phyloP scores from a whole-genome alignment of 2,888 invertebrate species.

The Xestia c-nigrum region DNA sequence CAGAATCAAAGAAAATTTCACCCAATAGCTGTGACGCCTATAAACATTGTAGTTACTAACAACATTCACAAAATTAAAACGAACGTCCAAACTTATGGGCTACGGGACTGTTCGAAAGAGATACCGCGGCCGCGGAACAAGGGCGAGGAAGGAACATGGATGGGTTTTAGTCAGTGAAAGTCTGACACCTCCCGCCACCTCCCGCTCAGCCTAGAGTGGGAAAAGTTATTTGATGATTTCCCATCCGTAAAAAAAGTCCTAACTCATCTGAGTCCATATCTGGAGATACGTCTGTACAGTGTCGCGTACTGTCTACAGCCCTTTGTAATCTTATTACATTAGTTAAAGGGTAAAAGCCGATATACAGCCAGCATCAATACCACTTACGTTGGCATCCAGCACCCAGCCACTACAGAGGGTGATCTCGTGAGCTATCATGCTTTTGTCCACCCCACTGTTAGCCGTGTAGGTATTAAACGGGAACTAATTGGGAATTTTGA shows the following conservation, averaged over 20 bases:
- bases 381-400: conserved; percentile 72
- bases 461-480: conserved; percentile 40
- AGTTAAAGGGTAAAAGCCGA: conserved; percentile 87
- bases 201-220: no score
- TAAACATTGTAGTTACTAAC: neutral
- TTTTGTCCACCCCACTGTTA: conserved; percentile 62
- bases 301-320: conserved; percentile 78
- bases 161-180: no score
- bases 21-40: neutral
- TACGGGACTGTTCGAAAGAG: no score
- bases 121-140: no score
- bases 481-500: conserved; percentile 58
- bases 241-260: neutral
- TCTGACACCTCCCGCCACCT: no score
- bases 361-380: conserved; percentile 82
- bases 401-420: conserved; percentile 68
- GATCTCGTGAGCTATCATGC: conserved; percentile 69
- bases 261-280: conserved; percentile 70
- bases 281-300: conserved; percentile 59
- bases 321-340: conserved; percentile 89
- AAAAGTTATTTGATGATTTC: no score
- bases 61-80: neutral
- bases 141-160: no score
- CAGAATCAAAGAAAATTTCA: neutral
- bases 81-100: neutral